Conservation (phyloP, 2,113 vertebrate genomes). For the Raja brachyura region DNA sequence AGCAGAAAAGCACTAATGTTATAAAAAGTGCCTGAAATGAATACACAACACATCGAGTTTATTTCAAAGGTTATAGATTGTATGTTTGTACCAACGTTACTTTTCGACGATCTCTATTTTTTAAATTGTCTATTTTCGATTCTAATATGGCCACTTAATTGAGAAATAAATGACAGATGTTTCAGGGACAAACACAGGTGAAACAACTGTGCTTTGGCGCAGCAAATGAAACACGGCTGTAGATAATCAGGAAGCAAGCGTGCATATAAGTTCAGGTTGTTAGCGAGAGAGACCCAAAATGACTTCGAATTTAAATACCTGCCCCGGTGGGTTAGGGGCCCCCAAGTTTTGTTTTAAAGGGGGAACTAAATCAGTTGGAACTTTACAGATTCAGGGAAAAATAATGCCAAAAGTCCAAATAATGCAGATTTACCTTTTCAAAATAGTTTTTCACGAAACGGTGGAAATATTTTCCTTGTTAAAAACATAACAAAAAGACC, state of each 20-base stretch:
- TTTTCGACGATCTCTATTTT: constrained; percentile 38
- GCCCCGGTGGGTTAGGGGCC: constrained; percentile 5
- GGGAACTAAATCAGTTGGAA: not conserved
- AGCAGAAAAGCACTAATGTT: constrained; percentile 35
- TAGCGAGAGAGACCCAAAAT: not conserved
- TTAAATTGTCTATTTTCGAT: constrained; percentile 34
- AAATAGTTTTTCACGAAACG: constrained; percentile 45
- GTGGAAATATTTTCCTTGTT: constrained; percentile 35
- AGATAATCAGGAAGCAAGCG: not conserved
- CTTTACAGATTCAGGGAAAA: constrained; percentile 30
- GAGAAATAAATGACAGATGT: constrained; percentile 1
- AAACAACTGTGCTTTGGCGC: constrained; percentile 35
- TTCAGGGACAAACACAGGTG: constrained; percentile 35
- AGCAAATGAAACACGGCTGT: not conserved
- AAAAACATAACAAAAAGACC: constrained; percentile 59
- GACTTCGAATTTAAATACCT: not conserved
- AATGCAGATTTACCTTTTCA: constrained; percentile 41
- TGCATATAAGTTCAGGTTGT: not conserved
- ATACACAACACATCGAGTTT: constrained; percentile 34
- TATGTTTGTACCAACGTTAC: constrained; percentile 37
- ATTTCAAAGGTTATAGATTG: constrained; percentile 35
- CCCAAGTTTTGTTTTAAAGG: not conserved
- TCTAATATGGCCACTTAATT: constrained; percentile 25
- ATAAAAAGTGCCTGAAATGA: constrained; percentile 35
- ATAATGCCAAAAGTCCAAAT: constrained; percentile 51